Conservation (phyloP, 1,140 invertebrate species). For the Drosophila malerkotliana region DNA sequence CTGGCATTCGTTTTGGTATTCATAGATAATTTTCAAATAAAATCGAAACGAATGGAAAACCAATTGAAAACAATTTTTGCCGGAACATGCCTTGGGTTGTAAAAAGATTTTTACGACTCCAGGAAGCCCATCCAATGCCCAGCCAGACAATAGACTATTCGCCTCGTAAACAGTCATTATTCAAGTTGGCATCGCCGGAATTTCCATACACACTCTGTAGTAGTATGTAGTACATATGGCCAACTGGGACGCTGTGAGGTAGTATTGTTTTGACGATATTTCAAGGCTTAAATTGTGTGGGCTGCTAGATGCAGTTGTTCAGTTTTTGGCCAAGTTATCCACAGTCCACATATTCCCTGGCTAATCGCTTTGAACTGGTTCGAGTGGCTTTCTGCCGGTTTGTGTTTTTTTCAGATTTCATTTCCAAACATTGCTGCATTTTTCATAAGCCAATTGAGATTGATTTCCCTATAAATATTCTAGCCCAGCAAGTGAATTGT, state of each 20-base stretch:
- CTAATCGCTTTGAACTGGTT: constrained; percentile 56
- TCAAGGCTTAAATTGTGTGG: constrained; percentile 30
- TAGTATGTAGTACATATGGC: background rate
- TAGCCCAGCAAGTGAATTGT: constrained; percentile 8
- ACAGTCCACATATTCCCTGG: constrained; percentile 8
- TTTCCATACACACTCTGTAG: constrained; percentile 5
- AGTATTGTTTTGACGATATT: constrained; percentile 34
- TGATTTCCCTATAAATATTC: constrained; percentile 65
- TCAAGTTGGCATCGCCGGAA: constrained; percentile 25
- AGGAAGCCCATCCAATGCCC: constrained; percentile 8
- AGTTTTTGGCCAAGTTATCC: constrained; percentile 51
- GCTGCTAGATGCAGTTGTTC: constrained; percentile 34
- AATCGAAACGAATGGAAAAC: background rate
- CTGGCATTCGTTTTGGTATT: constrained; percentile 11
- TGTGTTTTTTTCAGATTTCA: background rate
- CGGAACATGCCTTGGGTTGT: constrained; percentile 8
- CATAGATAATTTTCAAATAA: background rate
- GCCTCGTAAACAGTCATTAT: constrained; percentile 36
- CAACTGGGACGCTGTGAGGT: background rate
- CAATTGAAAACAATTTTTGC: constrained; percentile 9
- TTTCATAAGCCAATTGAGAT: constrained; percentile 62
- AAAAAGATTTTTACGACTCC: constrained; percentile 8
- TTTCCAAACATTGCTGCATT: constrained; percentile 25
- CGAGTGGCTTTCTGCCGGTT: constrained; percentile 44
- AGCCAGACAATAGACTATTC: constrained; percentile 11